Percentiles rank a stretch among this genome's conserved stretches.
Conservation (phyloP, 2,888 invertebrate genomes). For the Drosophila lutescens region DNA sequence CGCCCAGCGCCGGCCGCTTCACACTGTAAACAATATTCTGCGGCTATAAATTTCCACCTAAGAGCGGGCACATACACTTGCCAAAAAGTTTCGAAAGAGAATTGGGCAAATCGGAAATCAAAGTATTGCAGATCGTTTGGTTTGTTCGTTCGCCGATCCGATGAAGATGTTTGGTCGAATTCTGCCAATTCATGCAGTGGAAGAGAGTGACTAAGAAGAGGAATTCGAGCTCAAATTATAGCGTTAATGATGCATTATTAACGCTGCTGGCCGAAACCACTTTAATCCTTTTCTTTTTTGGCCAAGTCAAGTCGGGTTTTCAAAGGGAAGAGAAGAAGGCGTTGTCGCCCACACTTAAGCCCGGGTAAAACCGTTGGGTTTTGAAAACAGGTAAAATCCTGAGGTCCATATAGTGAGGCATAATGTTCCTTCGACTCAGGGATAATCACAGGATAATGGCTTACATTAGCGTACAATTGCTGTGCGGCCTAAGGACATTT, state of each 20-base stretch:
- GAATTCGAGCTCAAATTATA: conserved; percentile 70
- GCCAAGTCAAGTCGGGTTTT: conserved; percentile 25
- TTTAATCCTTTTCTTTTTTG: conserved; percentile 77
- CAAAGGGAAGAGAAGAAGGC: conserved; percentile 7
- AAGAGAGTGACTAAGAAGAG: conserved; percentile 28
- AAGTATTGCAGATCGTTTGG: conserved; percentile 11
- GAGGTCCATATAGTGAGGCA: not conserved
- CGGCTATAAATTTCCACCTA: conserved; percentile 24
- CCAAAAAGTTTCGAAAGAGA: conserved; percentile 27
- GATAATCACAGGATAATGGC: conserved; percentile 81
- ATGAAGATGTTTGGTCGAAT: conserved; percentile 32
- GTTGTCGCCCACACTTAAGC: conserved; percentile 42
- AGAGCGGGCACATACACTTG: conserved; percentile 32
- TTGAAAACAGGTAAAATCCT: conserved; percentile 33
- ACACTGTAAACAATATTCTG: conserved; percentile 37
- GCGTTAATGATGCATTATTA: conserved; percentile 83
- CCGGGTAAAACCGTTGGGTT: conserved; percentile 14
- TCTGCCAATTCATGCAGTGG: conserved; percentile 72
- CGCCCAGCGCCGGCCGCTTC: conserved; percentile 16
- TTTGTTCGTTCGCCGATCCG: not conserved
- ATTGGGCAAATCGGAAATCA: conserved; percentile 8
- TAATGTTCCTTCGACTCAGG: conserved; percentile 52
- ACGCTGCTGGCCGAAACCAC: conserved; percentile 73
- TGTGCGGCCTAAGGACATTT: conserved; percentile 40
- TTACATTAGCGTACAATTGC: conserved; percentile 73